Conservation (phyloP, 2,888 invertebrate species). For the Pseudococcus longispinus region DNA sequence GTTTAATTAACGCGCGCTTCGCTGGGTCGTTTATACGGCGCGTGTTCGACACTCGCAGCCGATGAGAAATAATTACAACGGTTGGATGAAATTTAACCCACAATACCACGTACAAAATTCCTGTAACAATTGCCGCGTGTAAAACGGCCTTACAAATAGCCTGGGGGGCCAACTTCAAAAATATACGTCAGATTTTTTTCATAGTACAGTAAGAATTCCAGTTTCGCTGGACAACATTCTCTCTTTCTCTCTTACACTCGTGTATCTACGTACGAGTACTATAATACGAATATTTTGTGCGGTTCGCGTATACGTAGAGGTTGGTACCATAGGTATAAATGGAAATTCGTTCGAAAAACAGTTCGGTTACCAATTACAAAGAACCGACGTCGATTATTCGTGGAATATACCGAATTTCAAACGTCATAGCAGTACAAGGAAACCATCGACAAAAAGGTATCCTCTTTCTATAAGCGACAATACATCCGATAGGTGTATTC, state of each 20-base stretch:
- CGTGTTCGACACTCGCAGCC: slow-evolving; percentile 19
- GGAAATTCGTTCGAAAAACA: not conserved
- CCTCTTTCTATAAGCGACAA: not conserved
- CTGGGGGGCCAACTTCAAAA: not conserved
- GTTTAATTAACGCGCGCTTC: slow-evolving; percentile 20
- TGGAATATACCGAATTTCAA: slow-evolving; percentile 20
- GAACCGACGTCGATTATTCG: not conserved
- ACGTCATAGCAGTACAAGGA: not conserved
- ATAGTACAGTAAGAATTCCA: not conserved
- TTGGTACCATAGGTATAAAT: too few species aligned
- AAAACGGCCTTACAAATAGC: not conserved
- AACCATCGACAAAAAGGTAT: not conserved
- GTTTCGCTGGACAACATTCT: slow-evolving; percentile 8
- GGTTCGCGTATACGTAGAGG: not conserved
- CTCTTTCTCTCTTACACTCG: not conserved
- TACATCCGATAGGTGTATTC: not conserved
- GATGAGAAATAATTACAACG: not conserved
- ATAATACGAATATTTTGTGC: not conserved
- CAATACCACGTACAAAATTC: not conserved
- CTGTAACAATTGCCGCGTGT: slow-evolving; percentile 14
- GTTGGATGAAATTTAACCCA: not conserved
- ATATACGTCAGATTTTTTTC: not conserved
- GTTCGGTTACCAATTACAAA: slow-evolving; percentile 33
- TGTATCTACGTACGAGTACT: not conserved
- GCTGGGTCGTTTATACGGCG: not conserved